phyloP scores from a whole-genome alignment of 2,797 vertebrate genomes.

The Typhlichthys subterraneus region DNA sequence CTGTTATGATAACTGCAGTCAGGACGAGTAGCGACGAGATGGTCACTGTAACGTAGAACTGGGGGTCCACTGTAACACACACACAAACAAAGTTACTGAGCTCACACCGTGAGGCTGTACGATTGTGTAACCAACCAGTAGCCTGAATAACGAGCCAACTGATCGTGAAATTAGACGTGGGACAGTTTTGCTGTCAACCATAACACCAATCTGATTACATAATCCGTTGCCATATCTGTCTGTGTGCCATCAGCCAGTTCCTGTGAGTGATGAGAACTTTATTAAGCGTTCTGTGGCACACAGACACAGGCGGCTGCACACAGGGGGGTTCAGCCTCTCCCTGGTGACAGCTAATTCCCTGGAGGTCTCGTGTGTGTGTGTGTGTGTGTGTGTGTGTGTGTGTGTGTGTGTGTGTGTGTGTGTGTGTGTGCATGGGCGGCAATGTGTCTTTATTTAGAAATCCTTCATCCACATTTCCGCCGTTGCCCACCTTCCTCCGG shows the following conservation, averaged over 20 bases:
- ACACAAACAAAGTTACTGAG: conserved; percentile 36
- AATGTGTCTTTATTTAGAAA: conserved; percentile 60
- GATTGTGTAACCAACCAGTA: conserved; percentile 41
- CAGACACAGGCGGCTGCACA: conserved; percentile 55
- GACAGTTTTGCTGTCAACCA: conserved; percentile 39
- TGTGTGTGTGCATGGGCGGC: conserved; percentile 39
- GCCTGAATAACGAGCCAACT: conserved; percentile 34
- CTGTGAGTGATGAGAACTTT: conserved; percentile 66
- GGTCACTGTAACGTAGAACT: conserved; percentile 86
- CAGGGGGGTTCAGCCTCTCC: conserved; percentile 53
- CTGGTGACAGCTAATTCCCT: conserved; percentile 67
- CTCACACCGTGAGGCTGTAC: conserved; percentile 31
- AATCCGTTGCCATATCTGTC: conserved; percentile 30
- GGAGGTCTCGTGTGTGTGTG: conserved; percentile 38
- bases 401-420: conserved; percentile 34
- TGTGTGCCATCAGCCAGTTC: conserved; percentile 49
- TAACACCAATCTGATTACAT: conserved; percentile 41
- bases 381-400: conserved; percentile 28
- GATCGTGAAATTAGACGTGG: conserved; percentile 55
- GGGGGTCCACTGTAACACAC: conserved; percentile 80
- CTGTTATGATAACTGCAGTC: conserved; percentile 79
- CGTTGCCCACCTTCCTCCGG: conserved; percentile 76
- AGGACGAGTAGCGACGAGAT: conserved; percentile 84
- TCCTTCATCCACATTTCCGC: conserved; percentile 46
- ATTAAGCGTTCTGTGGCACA: conserved; percentile 52